These are phyloP conservation scores for Calephelis perditalis DNA, from an alignment of 2,888 invertebrate species.

Conservation along the genomic window DNA sequence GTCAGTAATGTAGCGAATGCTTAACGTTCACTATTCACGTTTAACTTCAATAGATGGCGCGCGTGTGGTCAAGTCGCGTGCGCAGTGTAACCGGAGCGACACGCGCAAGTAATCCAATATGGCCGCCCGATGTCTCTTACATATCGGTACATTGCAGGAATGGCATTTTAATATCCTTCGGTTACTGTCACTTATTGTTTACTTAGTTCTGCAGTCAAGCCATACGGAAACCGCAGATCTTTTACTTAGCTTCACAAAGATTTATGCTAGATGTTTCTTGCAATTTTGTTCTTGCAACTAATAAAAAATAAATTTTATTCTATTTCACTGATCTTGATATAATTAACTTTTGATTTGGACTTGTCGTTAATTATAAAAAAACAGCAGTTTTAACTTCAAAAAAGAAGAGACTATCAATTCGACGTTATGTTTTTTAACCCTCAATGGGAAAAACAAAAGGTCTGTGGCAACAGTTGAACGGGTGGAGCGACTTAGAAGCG, in stretches of 20 bases:
- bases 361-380: no score
- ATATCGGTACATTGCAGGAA: slow-evolving; percentile 69
- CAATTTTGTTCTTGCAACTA: no score
- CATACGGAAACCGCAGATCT: slow-evolving; percentile 45
- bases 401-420: no score
- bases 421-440: no score
- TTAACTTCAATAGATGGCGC: slow-evolving; percentile 61
- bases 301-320: no score
- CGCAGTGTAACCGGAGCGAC: slow-evolving; percentile 73
- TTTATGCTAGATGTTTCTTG: neutral
- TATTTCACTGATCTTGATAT: no score
- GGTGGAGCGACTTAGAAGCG: no score
- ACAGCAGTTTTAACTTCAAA: no score
- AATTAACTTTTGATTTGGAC: no score
- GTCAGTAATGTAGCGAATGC: slow-evolving; percentile 24
- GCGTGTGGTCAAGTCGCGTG: slow-evolving; percentile 76
- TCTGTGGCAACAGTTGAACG: no score
- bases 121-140: slow-evolving; percentile 61
- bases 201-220: slow-evolving; percentile 56
- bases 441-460: no score
- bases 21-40: slow-evolving; percentile 48
- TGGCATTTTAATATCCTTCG: slow-evolving; percentile 71
- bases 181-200: slow-evolving; percentile 74
- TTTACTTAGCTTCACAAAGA: slow-evolving; percentile 13
- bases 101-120: slow-evolving; percentile 75